Evolutionary conservation across 2,113 vertebrate species (phyloP).

Genomic region (Plecotus auritus): DNA sequence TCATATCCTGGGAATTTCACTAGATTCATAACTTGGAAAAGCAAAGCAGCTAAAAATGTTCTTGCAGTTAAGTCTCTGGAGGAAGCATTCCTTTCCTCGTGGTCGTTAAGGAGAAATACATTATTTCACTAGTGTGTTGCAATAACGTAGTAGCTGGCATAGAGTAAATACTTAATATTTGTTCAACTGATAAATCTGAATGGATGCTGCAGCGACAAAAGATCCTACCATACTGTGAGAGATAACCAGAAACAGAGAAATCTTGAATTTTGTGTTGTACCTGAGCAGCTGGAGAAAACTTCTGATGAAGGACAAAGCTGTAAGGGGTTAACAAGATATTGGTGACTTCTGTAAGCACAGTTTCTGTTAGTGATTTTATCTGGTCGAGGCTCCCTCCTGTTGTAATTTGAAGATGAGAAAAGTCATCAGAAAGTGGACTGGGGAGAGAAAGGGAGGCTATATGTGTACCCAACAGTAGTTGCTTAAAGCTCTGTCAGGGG

Average conservation of each 20-base stretch:
- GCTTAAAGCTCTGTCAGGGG: neutral
- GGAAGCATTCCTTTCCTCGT: neutral
- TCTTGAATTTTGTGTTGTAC: neutral
- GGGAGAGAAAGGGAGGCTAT: neutral
- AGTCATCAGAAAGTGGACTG: neutral
- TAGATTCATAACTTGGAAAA: neutral
- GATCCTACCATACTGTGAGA: neutral
- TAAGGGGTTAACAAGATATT: neutral
- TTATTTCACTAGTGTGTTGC: neutral
- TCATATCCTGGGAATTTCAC: neutral
- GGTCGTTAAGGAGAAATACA: neutral
- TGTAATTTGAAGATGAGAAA: conserved; percentile 38
- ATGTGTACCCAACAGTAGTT: neutral
- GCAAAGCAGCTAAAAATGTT: neutral
- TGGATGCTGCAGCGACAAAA: neutral
- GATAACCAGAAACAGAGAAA: neutral
- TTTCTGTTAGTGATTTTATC: conserved; percentile 33
- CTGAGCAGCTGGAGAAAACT: neutral
- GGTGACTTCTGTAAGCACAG: neutral
- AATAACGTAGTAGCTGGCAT: neutral
- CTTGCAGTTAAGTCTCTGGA: neutral
- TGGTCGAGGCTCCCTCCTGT: neutral
- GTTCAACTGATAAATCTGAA: neutral
- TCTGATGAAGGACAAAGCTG: neutral
- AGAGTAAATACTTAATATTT: neutral